Evolutionary conservation across 1,140 invertebrate genomes (phyloP).

Genomic region (Drosophila insularis): DNA sequence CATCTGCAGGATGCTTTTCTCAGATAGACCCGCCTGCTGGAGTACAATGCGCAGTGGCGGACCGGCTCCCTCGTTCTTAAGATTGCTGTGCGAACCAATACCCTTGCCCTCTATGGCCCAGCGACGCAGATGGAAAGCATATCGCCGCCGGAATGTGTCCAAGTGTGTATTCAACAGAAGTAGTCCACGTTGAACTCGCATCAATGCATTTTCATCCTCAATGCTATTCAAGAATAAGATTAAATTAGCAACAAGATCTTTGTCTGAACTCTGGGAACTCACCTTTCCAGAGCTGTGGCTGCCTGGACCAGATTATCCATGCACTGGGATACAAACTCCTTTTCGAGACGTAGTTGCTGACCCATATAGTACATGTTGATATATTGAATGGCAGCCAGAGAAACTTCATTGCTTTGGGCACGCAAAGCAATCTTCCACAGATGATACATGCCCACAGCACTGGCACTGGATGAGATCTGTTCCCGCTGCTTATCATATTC

Average conservation of each 20-base stretch:
- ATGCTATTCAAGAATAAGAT: slow-evolving; percentile 36
- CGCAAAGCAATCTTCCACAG: slow-evolving; percentile 95
- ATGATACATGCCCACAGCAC: slow-evolving; percentile 94
- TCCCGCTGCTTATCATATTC: slow-evolving; percentile 83
- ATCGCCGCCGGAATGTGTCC: slow-evolving; percentile 93
- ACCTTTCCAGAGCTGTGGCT: slow-evolving; percentile 86
- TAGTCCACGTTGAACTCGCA: slow-evolving; percentile 94
- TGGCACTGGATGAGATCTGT: slow-evolving; percentile 83
- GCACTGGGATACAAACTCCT: slow-evolving; percentile 95
- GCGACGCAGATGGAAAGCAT: slow-evolving; percentile 92
- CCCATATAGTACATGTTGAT: slow-evolving; percentile 96
- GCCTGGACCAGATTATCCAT: slow-evolving; percentile 94
- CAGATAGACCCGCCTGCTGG: slow-evolving; percentile 92
- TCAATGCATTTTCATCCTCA: slow-evolving; percentile 88
- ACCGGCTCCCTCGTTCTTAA: slow-evolving; percentile 83
- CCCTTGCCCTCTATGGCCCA: slow-evolving; percentile 92
- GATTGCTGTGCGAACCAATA: slow-evolving; percentile 88
- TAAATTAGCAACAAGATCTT: background rate
- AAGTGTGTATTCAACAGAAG: slow-evolving; percentile 94
- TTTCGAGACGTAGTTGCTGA: slow-evolving; percentile 93
- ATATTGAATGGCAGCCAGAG: slow-evolving; percentile 96
- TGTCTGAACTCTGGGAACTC: background rate
- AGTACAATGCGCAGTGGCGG: slow-evolving; percentile 89
- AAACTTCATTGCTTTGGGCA: slow-evolving; percentile 95
- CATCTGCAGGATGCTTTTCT: slow-evolving; percentile 90